These are phyloP conservation scores for Nasonovia ribisnigri DNA, from an alignment of 2,888 invertebrate species.

Conservation along the genomic window DNA sequence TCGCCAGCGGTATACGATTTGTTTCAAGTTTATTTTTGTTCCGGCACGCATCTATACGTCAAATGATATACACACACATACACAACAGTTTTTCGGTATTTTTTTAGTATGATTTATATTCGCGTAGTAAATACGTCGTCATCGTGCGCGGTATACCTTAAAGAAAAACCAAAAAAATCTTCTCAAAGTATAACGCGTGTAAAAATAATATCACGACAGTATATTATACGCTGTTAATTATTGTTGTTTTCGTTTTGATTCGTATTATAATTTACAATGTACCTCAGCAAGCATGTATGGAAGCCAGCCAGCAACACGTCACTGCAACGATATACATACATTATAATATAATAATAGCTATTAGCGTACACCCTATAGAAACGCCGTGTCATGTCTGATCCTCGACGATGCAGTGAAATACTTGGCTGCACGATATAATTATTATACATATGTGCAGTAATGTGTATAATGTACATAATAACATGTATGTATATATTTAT, in stretches of 20 bases:
- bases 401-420: background rate
- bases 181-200: slow-evolving; percentile 7
- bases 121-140: slow-evolving; percentile 51
- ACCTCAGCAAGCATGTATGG: background rate
- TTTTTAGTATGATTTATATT: slow-evolving; percentile 37
- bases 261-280: background rate
- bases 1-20: background rate
- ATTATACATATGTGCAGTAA: background rate
- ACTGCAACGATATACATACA: background rate
- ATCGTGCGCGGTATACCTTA: background rate
- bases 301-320: background rate
- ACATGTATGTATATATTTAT: no score
- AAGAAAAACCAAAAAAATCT: background rate
- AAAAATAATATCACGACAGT: background rate
- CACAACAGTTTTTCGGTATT: background rate
- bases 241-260: slow-evolving; percentile 41
- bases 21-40: slow-evolving; percentile 19
- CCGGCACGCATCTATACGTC: background rate
- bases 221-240: background rate
- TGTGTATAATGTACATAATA: no score
- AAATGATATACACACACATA: background rate
- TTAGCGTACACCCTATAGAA: background rate
- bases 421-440: background rate
- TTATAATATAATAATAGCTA: slow-evolving; percentile 17
- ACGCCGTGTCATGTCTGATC: background rate